phyloP scores from a whole-genome alignment of 2,113 vertebrate genomes.

The Anguilla japonica region DNA sequence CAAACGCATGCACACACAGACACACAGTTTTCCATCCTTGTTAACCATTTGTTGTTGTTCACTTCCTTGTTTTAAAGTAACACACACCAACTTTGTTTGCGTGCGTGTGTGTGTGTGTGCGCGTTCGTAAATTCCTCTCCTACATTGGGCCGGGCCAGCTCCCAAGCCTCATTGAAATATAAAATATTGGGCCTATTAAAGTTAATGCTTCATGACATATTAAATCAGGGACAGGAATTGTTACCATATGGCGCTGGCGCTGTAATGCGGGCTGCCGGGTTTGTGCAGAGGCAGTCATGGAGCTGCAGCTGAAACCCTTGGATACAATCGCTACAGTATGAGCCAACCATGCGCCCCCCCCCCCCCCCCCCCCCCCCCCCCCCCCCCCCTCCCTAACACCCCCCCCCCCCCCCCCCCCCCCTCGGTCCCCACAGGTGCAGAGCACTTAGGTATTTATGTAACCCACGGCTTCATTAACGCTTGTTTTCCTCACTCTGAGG shows the following conservation, averaged over 20 bases:
- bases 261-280: conserved; percentile 53
- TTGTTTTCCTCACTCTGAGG: conserved; percentile 57
- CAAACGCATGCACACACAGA: no score
- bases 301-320: conserved; percentile 19
- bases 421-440: conserved; percentile 51
- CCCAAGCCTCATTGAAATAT: conserved; percentile 65
- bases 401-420: neutral
- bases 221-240: conserved; percentile 68
- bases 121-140: neutral
- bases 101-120: neutral
- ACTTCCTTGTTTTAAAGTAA: no score
- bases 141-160: conserved; percentile 56
- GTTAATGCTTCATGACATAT: conserved; percentile 67
- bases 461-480: conserved; percentile 67
- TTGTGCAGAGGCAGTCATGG: neutral
- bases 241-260: conserved; percentile 68
- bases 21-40: neutral
- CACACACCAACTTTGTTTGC: no score
- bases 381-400: neutral
- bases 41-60: neutral
- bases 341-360: no score
- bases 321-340: neutral
- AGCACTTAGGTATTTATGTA: conserved; percentile 59
- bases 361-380: neutral
- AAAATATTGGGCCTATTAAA: conserved; percentile 72